Conservation (phyloP, 2,113 vertebrate genomes). For the Catharus minimus region DNA sequence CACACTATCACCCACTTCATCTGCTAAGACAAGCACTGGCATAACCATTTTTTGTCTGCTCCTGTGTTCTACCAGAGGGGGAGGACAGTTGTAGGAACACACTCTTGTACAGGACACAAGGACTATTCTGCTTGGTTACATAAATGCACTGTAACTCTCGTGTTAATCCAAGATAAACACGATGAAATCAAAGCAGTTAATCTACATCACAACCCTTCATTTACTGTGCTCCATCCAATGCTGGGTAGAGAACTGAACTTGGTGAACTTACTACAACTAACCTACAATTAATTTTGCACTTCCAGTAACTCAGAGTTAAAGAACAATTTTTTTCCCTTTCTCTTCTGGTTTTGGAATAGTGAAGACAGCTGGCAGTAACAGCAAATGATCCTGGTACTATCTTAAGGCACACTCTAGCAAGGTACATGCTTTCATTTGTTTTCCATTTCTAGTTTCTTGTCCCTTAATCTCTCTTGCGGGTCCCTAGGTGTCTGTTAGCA, state of each 20-base stretch:
- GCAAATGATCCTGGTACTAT: background rate
- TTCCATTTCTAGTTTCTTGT: background rate
- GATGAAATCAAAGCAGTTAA: background rate
- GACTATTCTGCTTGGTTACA: background rate
- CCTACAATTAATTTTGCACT: background rate
- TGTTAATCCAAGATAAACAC: background rate
- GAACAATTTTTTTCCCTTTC: background rate
- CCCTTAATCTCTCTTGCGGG: background rate
- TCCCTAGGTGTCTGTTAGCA: background rate
- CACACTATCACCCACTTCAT: background rate
- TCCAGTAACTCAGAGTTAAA: background rate
- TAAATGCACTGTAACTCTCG: rapidly evolving
- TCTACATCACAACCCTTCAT: background rate
- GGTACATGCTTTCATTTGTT: background rate
- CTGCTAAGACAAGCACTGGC: background rate
- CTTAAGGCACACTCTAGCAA: background rate
- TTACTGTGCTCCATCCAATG: background rate
- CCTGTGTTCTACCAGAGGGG: background rate
- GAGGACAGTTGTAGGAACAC: background rate
- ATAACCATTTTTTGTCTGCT: background rate
- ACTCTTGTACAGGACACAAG: background rate
- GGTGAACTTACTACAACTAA: background rate
- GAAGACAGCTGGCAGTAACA: background rate
- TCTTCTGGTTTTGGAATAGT: background rate
- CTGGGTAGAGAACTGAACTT: background rate